Base-by-base conservation (phyloP, 1,140 invertebrate species). In the Asobara japonica region DNA sequence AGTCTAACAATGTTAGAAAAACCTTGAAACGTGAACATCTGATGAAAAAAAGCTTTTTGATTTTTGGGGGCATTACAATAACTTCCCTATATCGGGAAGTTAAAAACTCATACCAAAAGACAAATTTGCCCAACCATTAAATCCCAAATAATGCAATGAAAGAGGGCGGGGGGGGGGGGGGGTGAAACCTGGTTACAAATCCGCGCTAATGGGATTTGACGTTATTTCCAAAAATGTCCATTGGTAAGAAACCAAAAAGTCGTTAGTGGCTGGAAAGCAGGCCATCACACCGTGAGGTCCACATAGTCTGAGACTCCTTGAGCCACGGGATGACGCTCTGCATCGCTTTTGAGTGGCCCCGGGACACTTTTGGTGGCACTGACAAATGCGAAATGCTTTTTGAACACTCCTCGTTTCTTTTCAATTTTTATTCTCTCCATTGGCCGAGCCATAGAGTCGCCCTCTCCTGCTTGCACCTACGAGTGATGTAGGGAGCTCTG, bases 361-460 rank as follows among this genome's bases (percentile, higher is more conserved):
- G n/a, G 60, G 60, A 62, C 27, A 62, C 60, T 30, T 56, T 31
- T 62, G 29, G 29, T 62, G 60, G 60, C 60, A 62, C 60, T 71
- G 69, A 71, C 61, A 71, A 65, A 71, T 71, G 69, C 18, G 38
- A 65, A 71, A 66, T 31, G 25, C 62, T 65, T 30, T 65, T 30
- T 41, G 64, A 29, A 41, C 64, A 18, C 41, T 48, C 31, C 4
- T 41, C 29, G 33, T 66, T 41, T 41, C 33, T 41, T 66, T 66
- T 66, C 51, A 56, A 56, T 56, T 62, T 62, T 62, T 31, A 30
- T 7, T 29, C 18, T 62, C 60, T 31, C 27, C 3, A 4, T 36
- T 18, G 38, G 8, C 6, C 27, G 30, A 0, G 25, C 1, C 22
- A 25, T 48, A 16, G 8, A 6, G n/a, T 5, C 41, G 13, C 29